A percentile compares a stretch with the other conserved stretches of the same genome.
These are phyloP conservation scores for Patiria miniata DNA, from an alignment of 35 echinoderm and acorn worm genomes.

Conservation along the genomic window DNA sequence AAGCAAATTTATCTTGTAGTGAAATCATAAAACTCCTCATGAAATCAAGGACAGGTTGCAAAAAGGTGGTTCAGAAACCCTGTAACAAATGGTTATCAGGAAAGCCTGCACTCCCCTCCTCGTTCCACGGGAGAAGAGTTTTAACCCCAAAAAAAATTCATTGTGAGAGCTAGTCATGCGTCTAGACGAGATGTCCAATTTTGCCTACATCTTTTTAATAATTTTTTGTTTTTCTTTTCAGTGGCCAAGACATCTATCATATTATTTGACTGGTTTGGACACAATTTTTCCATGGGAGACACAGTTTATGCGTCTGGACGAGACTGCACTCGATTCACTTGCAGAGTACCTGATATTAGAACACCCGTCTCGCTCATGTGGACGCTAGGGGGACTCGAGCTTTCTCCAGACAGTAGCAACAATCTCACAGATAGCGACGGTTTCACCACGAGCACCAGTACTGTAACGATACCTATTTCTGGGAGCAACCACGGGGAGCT, in stretches of 20 bases:
- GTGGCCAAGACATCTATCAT: not conserved
- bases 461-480: not conserved
- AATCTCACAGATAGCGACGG: not conserved
- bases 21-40: too few species aligned
- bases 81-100: too few species aligned
- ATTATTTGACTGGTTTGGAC: not conserved
- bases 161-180: too few species aligned
- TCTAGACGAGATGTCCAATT: too few species aligned
- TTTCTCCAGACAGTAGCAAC: not conserved
- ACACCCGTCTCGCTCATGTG: not conserved
- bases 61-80: too few species aligned
- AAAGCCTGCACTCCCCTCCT: too few species aligned
- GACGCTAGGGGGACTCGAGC: not conserved
- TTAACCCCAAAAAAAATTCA: too few species aligned
- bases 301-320: not conserved
- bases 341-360: not conserved
- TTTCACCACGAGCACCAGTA: not conserved
- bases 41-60: too few species aligned
- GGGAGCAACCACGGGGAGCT: not conserved
- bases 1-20: too few species aligned
- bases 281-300: not conserved
- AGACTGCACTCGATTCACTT: not conserved
- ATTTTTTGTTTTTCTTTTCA: too few species aligned
- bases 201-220: too few species aligned
- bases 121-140: too few species aligned